A percentile compares a stretch with the other conserved stretches of the same genome.
Evolutionary conservation across 2,797 vertebrate species (phyloP).

Genomic region (Acanthis flammea): DNA sequence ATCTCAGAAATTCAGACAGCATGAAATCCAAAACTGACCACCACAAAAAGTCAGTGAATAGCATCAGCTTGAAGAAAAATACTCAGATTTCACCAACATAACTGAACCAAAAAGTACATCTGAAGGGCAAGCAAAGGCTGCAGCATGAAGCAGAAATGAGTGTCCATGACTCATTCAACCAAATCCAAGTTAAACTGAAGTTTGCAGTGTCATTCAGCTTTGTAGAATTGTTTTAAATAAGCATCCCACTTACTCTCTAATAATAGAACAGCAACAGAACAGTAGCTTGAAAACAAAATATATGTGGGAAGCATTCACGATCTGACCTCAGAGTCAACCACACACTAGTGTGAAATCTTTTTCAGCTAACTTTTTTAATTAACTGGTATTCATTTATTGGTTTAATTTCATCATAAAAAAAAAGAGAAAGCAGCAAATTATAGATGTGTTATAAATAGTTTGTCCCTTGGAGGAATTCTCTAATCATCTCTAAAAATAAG

Average conservation of each 20-base stretch:
- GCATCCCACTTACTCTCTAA: conserved; percentile 21
- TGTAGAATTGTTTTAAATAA: conserved; percentile 40
- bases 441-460: neutral
- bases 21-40: neutral
- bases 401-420: neutral
- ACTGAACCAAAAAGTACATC: neutral
- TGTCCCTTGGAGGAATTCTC: conserved; percentile 15
- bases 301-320: neutral
- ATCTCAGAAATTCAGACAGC: neutral
- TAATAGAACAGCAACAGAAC: conserved; percentile 11
- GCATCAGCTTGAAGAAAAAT: neutral
- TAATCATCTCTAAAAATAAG: conserved; percentile 56
- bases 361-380: neutral
- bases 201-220: neutral
- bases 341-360: neutral
- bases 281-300: conserved; percentile 12
- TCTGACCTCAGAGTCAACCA: neutral
- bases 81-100: neutral
- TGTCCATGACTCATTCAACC: neutral
- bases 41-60: neutral
- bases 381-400: neutral
- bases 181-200: conserved; percentile 33
- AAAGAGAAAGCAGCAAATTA: neutral
- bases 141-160: neutral
- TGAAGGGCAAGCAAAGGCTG: neutral